Evolutionary conservation across 2,113 vertebrate genomes (phyloP).

Genomic region (Periophthalmus modestus): DNA sequence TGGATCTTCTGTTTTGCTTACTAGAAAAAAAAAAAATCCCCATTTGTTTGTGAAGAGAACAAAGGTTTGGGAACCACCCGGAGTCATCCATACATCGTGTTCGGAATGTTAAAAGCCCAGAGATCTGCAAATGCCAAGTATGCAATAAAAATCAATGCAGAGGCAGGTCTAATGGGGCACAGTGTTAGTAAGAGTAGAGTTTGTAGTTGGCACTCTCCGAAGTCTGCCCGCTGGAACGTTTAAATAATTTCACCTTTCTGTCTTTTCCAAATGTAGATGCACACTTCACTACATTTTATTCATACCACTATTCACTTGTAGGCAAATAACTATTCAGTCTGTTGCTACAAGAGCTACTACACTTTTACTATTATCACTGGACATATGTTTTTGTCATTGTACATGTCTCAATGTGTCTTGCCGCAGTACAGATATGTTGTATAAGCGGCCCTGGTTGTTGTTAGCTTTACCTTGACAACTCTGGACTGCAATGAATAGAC

Average conservation of each 20-base stretch:
- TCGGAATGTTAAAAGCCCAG: constrained; percentile 24
- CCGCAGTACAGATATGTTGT: too few species aligned
- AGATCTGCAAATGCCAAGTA: constrained; percentile 24
- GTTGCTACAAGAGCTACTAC: background rate
- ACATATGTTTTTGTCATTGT: too few species aligned
- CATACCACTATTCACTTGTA: constrained; percentile 13
- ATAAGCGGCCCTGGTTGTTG: too few species aligned
- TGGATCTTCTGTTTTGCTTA: constrained; percentile 13
- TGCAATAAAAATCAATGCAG: constrained; percentile 27
- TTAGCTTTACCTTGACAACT: too few species aligned
- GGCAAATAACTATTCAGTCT: background rate
- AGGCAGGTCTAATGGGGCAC: constrained; percentile 24
- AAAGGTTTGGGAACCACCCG: constrained; percentile 29
- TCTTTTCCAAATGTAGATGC: constrained; percentile 11
- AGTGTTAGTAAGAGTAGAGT: constrained; percentile 29
- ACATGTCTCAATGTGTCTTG: too few species aligned
- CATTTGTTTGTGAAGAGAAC: constrained; percentile 14
- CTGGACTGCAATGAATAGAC: too few species aligned
- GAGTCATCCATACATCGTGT: constrained; percentile 28
- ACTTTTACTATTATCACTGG: background rate
- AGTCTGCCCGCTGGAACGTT: constrained; percentile 11
- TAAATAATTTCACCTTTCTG: constrained; percentile 20
- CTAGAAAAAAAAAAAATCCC: background rate
- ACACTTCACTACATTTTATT: background rate
- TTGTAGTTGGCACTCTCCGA: constrained; percentile 20